Conservation (phyloP, 2,888 invertebrate genomes). For the Campaea margaritaria region DNA sequence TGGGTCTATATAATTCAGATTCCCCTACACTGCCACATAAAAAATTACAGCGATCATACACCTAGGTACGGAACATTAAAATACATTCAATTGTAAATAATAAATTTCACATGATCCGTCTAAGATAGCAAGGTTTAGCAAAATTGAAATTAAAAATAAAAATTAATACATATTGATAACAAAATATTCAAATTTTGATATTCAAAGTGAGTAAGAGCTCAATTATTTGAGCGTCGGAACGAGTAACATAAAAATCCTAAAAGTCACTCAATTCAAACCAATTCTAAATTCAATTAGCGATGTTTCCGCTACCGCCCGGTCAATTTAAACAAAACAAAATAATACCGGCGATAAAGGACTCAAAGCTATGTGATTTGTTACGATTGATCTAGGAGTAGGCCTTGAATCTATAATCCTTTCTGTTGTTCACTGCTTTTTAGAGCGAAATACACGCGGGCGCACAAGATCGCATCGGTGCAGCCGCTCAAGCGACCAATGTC, state of each 20-base stretch:
- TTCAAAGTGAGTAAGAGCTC: constrained; percentile 32
- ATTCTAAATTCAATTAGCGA: constrained; percentile 57
- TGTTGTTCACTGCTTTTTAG: no score
- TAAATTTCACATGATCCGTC: no score
- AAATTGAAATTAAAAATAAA: no score
- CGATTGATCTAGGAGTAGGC: constrained; percentile 35
- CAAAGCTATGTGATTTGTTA: constrained; percentile 49
- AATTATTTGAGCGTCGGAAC: constrained; percentile 28
- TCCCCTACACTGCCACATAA: no score
- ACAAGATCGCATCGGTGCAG: no score
- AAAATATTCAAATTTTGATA: constrained; percentile 41
- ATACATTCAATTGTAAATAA: no score
- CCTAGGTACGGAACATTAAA: no score
- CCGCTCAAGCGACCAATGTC: no score
- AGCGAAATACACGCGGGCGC: no score
- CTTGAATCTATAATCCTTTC: not conserved
- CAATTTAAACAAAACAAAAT: constrained; percentile 51
- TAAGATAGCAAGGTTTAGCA: no score
- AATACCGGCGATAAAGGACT: constrained; percentile 54
- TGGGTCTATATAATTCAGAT: no score
- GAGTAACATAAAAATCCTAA: constrained; percentile 31
- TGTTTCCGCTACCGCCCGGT: constrained; percentile 48
- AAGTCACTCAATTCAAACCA: constrained; percentile 41
- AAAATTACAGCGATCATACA: no score
- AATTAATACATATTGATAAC: constrained; percentile 31